Base-by-base conservation (phyloP, 2,888 invertebrate genomes). In the Polydrusus tereticollis region DNA sequence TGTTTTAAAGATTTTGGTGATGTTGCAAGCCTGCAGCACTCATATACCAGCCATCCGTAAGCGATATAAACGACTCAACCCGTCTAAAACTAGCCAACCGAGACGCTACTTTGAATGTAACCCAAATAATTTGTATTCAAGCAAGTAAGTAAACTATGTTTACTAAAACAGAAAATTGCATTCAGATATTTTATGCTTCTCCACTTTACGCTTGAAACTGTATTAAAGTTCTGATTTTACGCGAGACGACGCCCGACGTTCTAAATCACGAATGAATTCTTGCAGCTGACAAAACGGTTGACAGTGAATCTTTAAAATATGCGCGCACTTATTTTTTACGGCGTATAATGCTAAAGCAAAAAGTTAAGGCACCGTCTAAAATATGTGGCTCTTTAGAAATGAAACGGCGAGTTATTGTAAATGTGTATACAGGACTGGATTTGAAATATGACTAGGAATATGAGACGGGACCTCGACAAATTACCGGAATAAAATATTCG, bases 301-400 rank as follows among this genome's bases (percentile, higher is more conserved):
- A 55, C 52, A 29, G 52, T 29, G 52, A 55, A 55, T 55, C 33
- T 55, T 21, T 55, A 55, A 55, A 55, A 55, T 55, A 55, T 55
- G 52, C 29, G 16, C 29, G 52, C 52, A 29, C 52, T 55, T 55
- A 55, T 55, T 55, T 55, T 55, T 55, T 55, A 55, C 12, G 18
- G 52, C 29, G n/a, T n/a, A 52, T 29, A 26, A 52, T 16, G 16
- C 16, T 29, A 52, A 26, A 1, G 14, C 26, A 55, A 18, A 29
- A 55, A 55, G 52, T 55, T 55, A 55, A 16, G 29, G 52, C 16
- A 14, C 6, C 52, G n/a, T 33, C 33, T 55, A n/a, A 55, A 29
- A 29, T 55, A 55, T 55, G 29, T 16, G 29, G 10, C 29, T 55
- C 10, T 55, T 55, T 33, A 55, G 29, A 8, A 55, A 55, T 10